phyloP scores from a whole-genome alignment of 1,140 invertebrate species.

The Drosophila aff. region DNA sequence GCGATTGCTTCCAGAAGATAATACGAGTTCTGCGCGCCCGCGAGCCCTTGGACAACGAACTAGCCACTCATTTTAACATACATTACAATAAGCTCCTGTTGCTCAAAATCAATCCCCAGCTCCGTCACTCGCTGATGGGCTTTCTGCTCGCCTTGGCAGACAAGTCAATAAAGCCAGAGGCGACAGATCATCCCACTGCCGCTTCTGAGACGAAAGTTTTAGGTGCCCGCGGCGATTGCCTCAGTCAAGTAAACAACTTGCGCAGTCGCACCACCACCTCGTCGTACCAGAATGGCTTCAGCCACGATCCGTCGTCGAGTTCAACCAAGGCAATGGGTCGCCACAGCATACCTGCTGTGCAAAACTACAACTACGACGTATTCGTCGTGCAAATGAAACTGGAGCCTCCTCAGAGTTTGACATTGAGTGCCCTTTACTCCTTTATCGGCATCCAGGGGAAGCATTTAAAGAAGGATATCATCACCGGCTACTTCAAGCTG shows the following conservation, averaged over 20 bases:
- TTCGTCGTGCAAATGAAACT: conserved; percentile 23
- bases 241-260: background rate
- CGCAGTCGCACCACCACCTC: background rate
- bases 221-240: background rate
- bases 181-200: background rate
- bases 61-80: background rate
- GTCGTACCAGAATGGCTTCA: background rate
- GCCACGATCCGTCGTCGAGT: conserved; percentile 39
- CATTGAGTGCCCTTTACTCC: conserved; percentile 92
- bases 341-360: background rate
- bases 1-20: conserved; percentile 15
- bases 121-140: conserved; percentile 8
- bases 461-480: conserved; percentile 89
- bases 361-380: conserved; percentile 15
- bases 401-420: conserved; percentile 85
- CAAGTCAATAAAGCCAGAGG: background rate
- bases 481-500: conserved; percentile 89
- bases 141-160: conserved; percentile 2
- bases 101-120: background rate
- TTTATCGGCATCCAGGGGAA: conserved; percentile 94
- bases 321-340: background rate
- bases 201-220: background rate
- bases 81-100: conserved; percentile 9
- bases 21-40: background rate
- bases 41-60: background rate